Evolutionary conservation across 2,113 vertebrate genomes (phyloP).

Genomic region (Regulus satrapa): DNA sequence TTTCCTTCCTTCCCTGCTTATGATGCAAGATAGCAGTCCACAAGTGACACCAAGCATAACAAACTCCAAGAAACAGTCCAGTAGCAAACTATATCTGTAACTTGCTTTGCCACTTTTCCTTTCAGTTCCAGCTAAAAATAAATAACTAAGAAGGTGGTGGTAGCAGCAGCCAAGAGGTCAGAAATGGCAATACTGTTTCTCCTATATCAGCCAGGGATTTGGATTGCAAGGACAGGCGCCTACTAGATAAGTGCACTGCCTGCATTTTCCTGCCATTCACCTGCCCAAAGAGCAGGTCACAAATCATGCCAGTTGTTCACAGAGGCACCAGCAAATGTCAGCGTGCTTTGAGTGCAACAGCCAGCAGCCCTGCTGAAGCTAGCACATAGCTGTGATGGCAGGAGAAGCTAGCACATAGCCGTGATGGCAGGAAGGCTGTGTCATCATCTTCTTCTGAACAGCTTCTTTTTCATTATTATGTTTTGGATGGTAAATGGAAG

Average conservation of each 20-base stretch:
- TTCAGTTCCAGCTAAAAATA: constrained; percentile 26
- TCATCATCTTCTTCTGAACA: constrained; percentile 9
- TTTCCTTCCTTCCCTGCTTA: background rate
- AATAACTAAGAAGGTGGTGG: background rate
- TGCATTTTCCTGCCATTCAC: background rate
- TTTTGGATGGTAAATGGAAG: background rate
- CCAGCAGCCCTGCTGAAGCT: constrained; percentile 4
- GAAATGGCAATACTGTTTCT: background rate
- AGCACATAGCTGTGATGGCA: constrained; percentile 46
- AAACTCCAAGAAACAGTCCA: background rate
- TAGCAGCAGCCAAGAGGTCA: background rate
- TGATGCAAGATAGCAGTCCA: background rate
- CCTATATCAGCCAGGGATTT: background rate
- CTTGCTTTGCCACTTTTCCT: background rate
- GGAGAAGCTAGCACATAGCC: constrained; percentile 35
- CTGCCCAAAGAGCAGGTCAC: constrained; percentile 28
- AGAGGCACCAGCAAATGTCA: constrained; percentile 60
- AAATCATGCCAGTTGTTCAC: constrained; percentile 59
- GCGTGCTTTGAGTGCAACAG: background rate
- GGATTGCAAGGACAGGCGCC: background rate
- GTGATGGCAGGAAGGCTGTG: background rate
- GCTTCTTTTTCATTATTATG: background rate
- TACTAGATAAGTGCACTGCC: background rate
- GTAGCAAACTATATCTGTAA: background rate
- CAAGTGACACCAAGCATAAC: background rate